phyloP scores from a whole-genome alignment of 2,113 vertebrate species.

The Perca schrenkii region DNA sequence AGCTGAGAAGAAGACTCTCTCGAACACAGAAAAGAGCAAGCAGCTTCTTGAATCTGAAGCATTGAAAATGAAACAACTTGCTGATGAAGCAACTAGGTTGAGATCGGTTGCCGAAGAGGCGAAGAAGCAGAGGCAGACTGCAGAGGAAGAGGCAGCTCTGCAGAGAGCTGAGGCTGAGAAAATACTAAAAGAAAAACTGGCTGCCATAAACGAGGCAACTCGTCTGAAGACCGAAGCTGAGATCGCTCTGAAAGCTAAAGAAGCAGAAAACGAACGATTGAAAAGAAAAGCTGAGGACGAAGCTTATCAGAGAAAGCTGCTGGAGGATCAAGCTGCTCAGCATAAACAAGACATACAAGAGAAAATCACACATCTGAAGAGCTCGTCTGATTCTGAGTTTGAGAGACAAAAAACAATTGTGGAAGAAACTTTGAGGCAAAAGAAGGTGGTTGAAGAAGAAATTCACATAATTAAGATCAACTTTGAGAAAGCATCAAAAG shows the following conservation, averaged over 20 bases:
- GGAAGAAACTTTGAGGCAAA: conserved; percentile 92
- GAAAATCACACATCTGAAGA: conserved; percentile 91
- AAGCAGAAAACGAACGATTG: conserved; percentile 94
- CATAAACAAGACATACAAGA: conserved; percentile 95
- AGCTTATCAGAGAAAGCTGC: conserved; percentile 91
- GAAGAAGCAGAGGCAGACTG: conserved; percentile 92
- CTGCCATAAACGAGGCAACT: conserved; percentile 92
- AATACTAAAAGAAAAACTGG: conserved; percentile 94
- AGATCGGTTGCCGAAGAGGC: conserved; percentile 92
- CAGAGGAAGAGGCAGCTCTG: conserved; percentile 89
- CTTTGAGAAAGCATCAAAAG: conserved; percentile 91
- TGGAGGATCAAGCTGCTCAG: conserved; percentile 94
- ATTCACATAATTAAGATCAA: conserved; percentile 90
- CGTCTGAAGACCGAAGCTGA: conserved; percentile 93
- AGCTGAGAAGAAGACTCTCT: conserved; percentile 90
- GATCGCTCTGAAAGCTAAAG: conserved; percentile 94
- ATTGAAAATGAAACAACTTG: conserved; percentile 91
- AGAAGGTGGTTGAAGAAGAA: conserved; percentile 94
- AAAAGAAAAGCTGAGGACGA: conserved; percentile 94
- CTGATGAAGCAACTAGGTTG: conserved; percentile 91
- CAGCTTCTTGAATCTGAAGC: conserved; percentile 93
- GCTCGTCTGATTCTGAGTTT: conserved; percentile 89
- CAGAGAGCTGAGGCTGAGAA: conserved; percentile 93
- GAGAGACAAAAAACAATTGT: conserved; percentile 91
- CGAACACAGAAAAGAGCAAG: conserved; percentile 92